Evolutionary conservation across 2,113 vertebrate species (phyloP).

Genomic region (Colinus virginianus): DNA sequence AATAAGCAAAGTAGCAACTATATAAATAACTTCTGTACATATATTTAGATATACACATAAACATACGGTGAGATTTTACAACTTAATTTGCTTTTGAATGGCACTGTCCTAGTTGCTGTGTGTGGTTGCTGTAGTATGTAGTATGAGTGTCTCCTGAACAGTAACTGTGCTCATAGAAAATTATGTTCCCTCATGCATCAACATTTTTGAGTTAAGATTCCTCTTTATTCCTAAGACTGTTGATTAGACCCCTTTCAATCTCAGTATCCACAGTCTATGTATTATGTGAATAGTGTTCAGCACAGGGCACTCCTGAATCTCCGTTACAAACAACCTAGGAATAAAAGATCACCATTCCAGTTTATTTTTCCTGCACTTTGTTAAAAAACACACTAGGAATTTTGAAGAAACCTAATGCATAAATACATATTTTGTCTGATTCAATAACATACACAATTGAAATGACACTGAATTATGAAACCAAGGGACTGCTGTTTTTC

Average conservation of each 20-base stretch:
- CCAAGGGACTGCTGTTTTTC: conserved; percentile 50
- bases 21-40: conserved; percentile 15
- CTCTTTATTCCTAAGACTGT: conserved; percentile 55
- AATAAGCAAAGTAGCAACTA: conserved; percentile 21
- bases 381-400: conserved; percentile 71
- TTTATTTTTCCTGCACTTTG: conserved; percentile 70
- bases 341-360: conserved; percentile 69
- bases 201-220: conserved; percentile 51
- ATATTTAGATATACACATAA: conserved; percentile 17
- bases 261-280: conserved; percentile 45
- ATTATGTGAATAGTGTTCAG: conserved; percentile 58
- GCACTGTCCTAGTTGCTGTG: conserved; percentile 33
- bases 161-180: conserved; percentile 27
- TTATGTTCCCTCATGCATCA: conserved; percentile 36
- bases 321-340: conserved; percentile 62
- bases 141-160: conserved; percentile 55
- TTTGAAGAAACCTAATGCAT: conserved; percentile 76
- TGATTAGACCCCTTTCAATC: conserved; percentile 68
- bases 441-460: conserved; percentile 76
- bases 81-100: conserved; percentile 51
- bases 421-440: conserved; percentile 78
- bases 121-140: conserved; percentile 23
- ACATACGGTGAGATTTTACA: conserved; percentile 8
- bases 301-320: conserved; percentile 49
- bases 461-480: conserved; percentile 69